phyloP scores from a whole-genome alignment of 2,113 vertebrate species.

The Anguilla rostrata region DNA sequence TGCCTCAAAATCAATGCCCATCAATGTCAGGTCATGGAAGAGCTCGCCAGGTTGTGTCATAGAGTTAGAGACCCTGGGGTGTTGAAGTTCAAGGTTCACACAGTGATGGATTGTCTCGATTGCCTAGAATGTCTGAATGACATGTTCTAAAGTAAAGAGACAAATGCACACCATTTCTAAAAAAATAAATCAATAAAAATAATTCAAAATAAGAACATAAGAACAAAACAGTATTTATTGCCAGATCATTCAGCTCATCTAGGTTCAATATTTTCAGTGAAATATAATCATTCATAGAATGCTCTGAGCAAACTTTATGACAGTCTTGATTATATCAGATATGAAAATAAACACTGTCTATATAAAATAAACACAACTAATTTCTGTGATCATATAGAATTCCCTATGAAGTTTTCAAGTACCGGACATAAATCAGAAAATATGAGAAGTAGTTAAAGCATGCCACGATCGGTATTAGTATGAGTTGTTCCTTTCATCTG shows the following conservation, averaged over 20 bases:
- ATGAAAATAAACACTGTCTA: not conserved
- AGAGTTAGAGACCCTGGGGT: no score
- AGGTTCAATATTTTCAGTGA: not conserved
- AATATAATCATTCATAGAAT: not conserved
- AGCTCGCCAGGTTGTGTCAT: not conserved
- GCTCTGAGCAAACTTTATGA: not conserved
- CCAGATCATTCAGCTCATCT: not conserved
- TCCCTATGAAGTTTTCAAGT: not conserved
- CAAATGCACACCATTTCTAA: not conserved
- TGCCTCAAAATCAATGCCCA: not conserved
- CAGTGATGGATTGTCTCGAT: no score
- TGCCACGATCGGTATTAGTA: not conserved
- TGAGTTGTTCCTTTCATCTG: constrained; percentile 4
- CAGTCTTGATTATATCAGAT: no score
- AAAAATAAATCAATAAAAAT: not conserved
- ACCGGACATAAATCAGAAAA: not conserved
- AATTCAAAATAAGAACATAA: not conserved
- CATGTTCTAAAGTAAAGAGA: no score
- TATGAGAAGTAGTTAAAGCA: not conserved
- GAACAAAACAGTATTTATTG: not conserved
- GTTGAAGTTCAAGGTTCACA: no score
- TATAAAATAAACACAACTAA: not conserved
- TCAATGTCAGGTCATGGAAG: not conserved
- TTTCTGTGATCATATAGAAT: not conserved
- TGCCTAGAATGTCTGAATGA: no score